Conservation (phyloP, 2,797 vertebrate species). For the Valencia hispanica region DNA sequence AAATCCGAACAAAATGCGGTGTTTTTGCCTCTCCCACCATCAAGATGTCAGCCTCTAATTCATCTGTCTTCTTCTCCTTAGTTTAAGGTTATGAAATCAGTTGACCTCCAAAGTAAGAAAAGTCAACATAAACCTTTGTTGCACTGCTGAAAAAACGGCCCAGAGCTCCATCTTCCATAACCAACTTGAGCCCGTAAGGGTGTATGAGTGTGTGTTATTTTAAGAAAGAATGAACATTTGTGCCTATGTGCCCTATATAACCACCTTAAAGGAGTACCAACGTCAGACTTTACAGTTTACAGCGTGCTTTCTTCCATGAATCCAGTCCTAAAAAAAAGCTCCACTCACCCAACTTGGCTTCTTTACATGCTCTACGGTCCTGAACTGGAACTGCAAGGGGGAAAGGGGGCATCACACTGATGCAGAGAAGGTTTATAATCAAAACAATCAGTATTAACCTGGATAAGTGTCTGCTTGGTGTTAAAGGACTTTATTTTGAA, state of each 20-base stretch:
- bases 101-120: slow-evolving; percentile 39
- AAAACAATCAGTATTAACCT: slow-evolving; percentile 43
- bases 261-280: slow-evolving; percentile 40
- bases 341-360: slow-evolving; percentile 8
- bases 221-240: slow-evolving; percentile 40
- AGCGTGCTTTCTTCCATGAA: slow-evolving; percentile 50
- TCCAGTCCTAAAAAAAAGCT: slow-evolving; percentile 13
- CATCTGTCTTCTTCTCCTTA: slow-evolving; percentile 23
- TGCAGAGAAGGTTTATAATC: slow-evolving; percentile 40
- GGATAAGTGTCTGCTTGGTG: slow-evolving; percentile 54
- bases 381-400: slow-evolving; percentile 35
- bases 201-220: slow-evolving; percentile 22
- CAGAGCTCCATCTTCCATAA: slow-evolving; percentile 60
- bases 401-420: slow-evolving; percentile 53
- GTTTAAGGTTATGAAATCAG: slow-evolving; percentile 36
- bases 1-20: slow-evolving; percentile 31
- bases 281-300: slow-evolving; percentile 67
- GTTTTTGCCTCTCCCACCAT: slow-evolving; percentile 32
- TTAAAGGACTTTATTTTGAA: slow-evolving; percentile 57
- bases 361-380: slow-evolving; percentile 45
- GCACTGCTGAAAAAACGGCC: slow-evolving; percentile 30
- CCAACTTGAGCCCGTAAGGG: slow-evolving; percentile 51
- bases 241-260: slow-evolving; percentile 73
- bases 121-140: slow-evolving; percentile 32
- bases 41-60: slow-evolving; percentile 34